phyloP scores from a whole-genome alignment of 2,888 invertebrate genomes.

The Drosophila maculinotata region DNA sequence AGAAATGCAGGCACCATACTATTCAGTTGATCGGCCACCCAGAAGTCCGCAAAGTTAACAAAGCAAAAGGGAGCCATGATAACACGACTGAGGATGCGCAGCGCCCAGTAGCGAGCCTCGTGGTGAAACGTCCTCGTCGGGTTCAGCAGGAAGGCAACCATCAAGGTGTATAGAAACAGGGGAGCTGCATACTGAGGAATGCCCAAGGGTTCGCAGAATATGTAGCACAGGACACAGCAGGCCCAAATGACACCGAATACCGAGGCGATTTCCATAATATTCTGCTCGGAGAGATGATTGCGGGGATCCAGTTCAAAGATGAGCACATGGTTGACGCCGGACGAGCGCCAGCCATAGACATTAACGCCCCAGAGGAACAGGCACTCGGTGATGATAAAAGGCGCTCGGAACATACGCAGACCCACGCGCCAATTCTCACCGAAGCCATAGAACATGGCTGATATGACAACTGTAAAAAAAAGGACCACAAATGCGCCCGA shows the following conservation, averaged over 20 bases:
- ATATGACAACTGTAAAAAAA: constrained; percentile 89
- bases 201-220: constrained; percentile 88
- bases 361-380: constrained; percentile 92
- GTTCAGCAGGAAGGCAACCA: constrained; percentile 90
- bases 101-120: constrained; percentile 91
- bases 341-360: constrained; percentile 92
- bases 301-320: constrained; percentile 93
- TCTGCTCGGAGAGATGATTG: constrained; percentile 91
- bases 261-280: constrained; percentile 91
- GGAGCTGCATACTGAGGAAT: constrained; percentile 93
- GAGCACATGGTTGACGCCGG: constrained; percentile 93
- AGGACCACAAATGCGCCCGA: constrained; percentile 93
- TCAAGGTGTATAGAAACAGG: constrained; percentile 88
- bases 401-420: constrained; percentile 91
- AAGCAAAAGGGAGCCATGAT: constrained; percentile 91
- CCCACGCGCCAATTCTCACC: constrained; percentile 89
- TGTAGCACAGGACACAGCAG: constrained; percentile 88
- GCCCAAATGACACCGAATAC: constrained; percentile 92
- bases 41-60: constrained; percentile 94
- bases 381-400: constrained; percentile 91
- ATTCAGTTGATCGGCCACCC: constrained; percentile 94
- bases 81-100: constrained; percentile 87
- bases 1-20: constrained; percentile 91
- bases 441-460: constrained; percentile 86
- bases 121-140: constrained; percentile 91